Conservation (phyloP, 2,888 invertebrate genomes). For the Adelognathus sp. region DNA sequence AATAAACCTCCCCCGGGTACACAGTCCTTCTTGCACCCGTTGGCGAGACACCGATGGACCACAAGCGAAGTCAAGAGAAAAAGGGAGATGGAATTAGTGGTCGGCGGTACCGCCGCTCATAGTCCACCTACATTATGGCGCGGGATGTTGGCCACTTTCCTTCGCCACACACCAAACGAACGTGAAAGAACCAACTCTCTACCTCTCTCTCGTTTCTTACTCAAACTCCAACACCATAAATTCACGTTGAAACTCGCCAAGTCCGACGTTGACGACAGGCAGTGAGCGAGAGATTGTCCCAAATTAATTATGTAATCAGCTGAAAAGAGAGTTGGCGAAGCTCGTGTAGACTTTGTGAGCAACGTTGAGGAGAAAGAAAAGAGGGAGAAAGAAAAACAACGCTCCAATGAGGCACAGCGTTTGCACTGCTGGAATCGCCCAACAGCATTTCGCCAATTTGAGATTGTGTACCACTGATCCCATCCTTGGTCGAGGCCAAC, state of each 20-base stretch:
- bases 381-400: neutral
- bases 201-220: conserved; percentile 26
- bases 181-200: no score
- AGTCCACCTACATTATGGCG: conserved; percentile 46
- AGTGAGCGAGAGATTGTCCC: neutral
- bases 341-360: neutral
- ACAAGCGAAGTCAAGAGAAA: neutral
- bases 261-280: conserved; percentile 6
- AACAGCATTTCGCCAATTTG: neutral
- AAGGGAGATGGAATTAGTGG: conserved; percentile 35
- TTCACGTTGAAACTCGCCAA: no score
- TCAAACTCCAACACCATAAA: conserved; percentile 14
- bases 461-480: neutral
- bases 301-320: conserved; percentile 43
- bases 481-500: conserved; percentile 1
- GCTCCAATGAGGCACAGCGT: neutral
- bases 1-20: conserved; percentile 52
- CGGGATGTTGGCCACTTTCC: conserved; percentile 50
- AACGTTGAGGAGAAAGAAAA: neutral
- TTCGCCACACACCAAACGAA: conserved; percentile 17
- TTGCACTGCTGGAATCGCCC: neutral
- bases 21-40: conserved; percentile 46
- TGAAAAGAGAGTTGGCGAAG: neutral
- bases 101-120: conserved; percentile 27
- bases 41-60: conserved; percentile 14